phyloP scores from a whole-genome alignment of 2,888 invertebrate species.

The Escarpia spicata region DNA sequence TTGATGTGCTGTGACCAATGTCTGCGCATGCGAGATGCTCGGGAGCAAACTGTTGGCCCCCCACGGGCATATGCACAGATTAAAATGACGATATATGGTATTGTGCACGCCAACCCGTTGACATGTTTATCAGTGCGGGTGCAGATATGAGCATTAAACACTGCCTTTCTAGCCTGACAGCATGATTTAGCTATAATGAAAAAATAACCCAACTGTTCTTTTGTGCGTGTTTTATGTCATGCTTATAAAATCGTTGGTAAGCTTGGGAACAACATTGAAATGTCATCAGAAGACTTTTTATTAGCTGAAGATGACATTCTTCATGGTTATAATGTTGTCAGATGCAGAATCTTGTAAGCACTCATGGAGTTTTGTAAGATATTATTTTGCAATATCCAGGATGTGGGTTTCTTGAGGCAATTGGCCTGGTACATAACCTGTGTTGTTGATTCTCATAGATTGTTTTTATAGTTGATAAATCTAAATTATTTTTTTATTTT shows the following conservation, averaged over 20 bases:
- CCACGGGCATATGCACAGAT: neutral
- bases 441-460: neutral
- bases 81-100: neutral
- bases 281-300: neutral
- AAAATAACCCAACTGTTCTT: neutral
- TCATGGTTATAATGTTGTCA: neutral
- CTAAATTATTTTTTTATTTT: neutral
- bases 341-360: neutral
- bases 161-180: neutral
- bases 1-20: conserved; percentile 12
- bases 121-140: neutral
- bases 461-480: neutral
- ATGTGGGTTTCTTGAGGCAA: neutral
- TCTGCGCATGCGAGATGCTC: neutral
- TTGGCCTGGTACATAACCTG: neutral
- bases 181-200: neutral
- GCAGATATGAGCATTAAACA: conserved; percentile 6
- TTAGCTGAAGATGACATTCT: neutral
- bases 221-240: neutral
- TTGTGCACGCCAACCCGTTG: neutral
- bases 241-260: neutral
- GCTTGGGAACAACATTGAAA: neutral
- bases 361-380: neutral
- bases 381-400: neutral
- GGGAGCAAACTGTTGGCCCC: conserved; percentile 1